Base-by-base conservation (phyloP, 2,888 invertebrate genomes). In the Homarus gammarus region DNA sequence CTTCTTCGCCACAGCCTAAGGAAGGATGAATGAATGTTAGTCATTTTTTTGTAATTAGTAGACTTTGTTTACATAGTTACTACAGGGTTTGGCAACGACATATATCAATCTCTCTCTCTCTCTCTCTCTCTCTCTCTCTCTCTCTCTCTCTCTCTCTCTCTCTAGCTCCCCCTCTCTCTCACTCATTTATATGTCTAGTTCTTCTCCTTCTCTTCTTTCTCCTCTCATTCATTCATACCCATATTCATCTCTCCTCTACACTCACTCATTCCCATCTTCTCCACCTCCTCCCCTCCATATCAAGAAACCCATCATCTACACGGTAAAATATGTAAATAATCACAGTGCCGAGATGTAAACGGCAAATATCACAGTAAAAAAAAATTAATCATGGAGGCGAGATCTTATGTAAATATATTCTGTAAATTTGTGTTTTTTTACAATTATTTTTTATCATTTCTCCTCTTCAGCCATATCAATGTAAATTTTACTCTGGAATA, bases 401-500 rank as follows among this genome's bases (percentile, higher is more conserved):
- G 68, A 70, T 70, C 6, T 82, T 82, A 70, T 82, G 82, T 82
- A 82, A 12, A 82, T 82, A 82, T 40, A 44, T 40, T 31, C n/a
- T 82, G 82, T 82, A 82, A 70, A 82, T 82, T 68, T 78, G 68
- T 68, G 38, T 78, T 75, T 64, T 72, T 44, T n/a, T 44, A 72
- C 56, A 40, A n/a, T 64, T 78, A 44, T 78, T 79, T 87, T 82
- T 15, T 75, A 56, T 84, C 51, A 51, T 44, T 82, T 44, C 87
- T 68, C 40, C 81, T 64, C 64, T 75, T 49, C 82, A 87, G 75
- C 82, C 87, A 87, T 87, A 87, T 87, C 87, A 87, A 72, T 87
- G 87, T 87, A 87, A 82, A 87, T 82, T 82, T 82, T 87, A 75
- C 87, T 87, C 87, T 82, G 87, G 87, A 87, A 87, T 77, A 73